These are phyloP conservation scores for Hemistola chrysoprasaria DNA, from an alignment of 2,888 invertebrate genomes.

Conservation along the genomic window DNA sequence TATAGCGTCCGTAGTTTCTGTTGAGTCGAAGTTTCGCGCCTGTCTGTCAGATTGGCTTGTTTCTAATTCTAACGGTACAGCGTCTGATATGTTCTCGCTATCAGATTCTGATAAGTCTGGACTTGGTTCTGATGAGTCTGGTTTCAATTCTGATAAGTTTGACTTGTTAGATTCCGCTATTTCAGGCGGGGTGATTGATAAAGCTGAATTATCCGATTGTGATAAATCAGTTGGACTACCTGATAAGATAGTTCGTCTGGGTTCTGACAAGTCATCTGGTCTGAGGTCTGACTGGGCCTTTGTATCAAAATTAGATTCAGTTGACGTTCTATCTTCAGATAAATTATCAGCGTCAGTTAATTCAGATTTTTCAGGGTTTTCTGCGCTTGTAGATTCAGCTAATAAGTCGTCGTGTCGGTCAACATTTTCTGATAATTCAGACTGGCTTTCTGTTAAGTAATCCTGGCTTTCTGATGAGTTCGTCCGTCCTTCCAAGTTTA, in stretches of 20 bases:
- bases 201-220: too few relatives aligned
- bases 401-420: not conserved
- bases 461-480: not conserved
- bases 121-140: slow-evolving; percentile 6
- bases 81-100: slow-evolving; percentile 17
- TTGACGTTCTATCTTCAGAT: not conserved
- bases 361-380: slow-evolving; percentile 10
- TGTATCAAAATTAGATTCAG: not conserved
- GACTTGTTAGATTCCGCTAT: too few relatives aligned
- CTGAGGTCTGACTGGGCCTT: not conserved
- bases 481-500: not conserved
- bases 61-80: slow-evolving; percentile 17
- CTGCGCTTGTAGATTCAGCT: too few relatives aligned
- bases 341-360: slow-evolving; percentile 3
- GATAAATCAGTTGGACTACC: too few relatives aligned
- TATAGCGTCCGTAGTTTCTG: slow-evolving; percentile 33
- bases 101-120: slow-evolving; percentile 21
- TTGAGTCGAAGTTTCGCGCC: slow-evolving; percentile 27
- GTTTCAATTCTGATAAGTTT: too few relatives aligned
- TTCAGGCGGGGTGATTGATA: too few relatives aligned
- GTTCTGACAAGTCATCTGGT: slow-evolving; percentile 3
- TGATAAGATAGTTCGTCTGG: too few relatives aligned
- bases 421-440: slow-evolving; percentile 6
- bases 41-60: slow-evolving; percentile 19
- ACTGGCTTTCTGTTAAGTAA: slow-evolving; percentile 4